Evolutionary conservation across 2,888 invertebrate genomes (phyloP).

Genomic region (Hofmannophila pseudospretella): DNA sequence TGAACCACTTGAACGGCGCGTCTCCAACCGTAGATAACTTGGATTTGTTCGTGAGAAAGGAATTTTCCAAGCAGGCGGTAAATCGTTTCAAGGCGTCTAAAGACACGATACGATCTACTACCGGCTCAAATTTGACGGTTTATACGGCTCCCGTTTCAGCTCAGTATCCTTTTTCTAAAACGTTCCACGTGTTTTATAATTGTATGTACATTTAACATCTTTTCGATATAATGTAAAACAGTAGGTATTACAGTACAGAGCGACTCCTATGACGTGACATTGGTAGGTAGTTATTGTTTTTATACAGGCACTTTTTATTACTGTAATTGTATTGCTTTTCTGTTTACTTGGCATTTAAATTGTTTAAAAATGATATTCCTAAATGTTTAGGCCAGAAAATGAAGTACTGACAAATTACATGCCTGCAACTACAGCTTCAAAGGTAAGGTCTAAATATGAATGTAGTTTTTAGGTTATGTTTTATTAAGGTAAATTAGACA

Average conservation of each 20-base stretch:
- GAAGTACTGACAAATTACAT: constrained; percentile 65
- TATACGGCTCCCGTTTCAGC: constrained; percentile 47
- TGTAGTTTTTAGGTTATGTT: constrained; percentile 12
- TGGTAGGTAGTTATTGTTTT: constrained; percentile 9
- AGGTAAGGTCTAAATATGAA: constrained; percentile 36
- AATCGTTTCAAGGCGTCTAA: constrained; percentile 45
- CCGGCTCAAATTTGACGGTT: constrained; percentile 58
- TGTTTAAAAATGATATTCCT: constrained; percentile 39
- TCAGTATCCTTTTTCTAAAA: constrained; percentile 64
- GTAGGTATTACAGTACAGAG: not conserved
- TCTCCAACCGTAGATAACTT: constrained; percentile 79
- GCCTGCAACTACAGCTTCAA: constrained; percentile 50
- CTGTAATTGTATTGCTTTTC: too few species aligned
- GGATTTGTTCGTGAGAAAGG: constrained; percentile 80
- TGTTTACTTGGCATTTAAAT: too few species aligned
- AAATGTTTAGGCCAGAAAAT: constrained; percentile 59
- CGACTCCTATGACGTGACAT: constrained; percentile 3
- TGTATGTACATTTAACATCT: too few species aligned
- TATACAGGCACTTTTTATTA: constrained; percentile 6
- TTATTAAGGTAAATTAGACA: too few species aligned
- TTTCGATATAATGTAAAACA: too few species aligned
- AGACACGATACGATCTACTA: constrained; percentile 43
- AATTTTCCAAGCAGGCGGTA: constrained; percentile 73
- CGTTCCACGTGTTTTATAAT: constrained; percentile 47
- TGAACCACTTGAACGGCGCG: constrained; percentile 80